phyloP scores from a whole-genome alignment of 2,113 vertebrate species.

The Poeciliopsis prolifica region DNA sequence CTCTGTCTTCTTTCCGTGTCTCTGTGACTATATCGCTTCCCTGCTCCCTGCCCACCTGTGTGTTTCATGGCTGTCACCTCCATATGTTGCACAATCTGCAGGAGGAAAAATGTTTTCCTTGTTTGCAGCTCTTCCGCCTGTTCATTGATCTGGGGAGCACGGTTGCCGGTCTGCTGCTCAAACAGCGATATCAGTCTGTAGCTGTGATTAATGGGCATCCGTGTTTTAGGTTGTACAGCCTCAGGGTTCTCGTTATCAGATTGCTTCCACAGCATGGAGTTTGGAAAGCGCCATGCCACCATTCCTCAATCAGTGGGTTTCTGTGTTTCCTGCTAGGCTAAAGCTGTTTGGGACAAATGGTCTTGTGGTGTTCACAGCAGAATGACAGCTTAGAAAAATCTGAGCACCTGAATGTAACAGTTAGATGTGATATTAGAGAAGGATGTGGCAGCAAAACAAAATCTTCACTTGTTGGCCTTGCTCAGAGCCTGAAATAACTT shows the following conservation, averaged over 20 bases:
- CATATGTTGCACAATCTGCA: conserved; percentile 60
- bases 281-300: conserved; percentile 39
- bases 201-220: conserved; percentile 55
- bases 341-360: conserved; percentile 77
- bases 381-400: conserved; percentile 27
- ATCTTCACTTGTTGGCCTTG: not conserved
- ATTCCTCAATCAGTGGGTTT: conserved; percentile 58
- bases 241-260: conserved; percentile 39
- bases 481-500: not conserved
- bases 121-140: conserved; percentile 46
- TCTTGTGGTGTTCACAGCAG: conserved; percentile 50
- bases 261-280: conserved; percentile 59
- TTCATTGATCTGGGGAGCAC: conserved; percentile 45
- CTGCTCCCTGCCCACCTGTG: conserved; percentile 39
- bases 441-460: not conserved
- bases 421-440: conserved; percentile 12
- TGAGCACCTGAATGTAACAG: conserved; percentile 11
- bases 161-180: conserved; percentile 31
- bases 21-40: conserved; percentile 19
- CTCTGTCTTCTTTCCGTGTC: conserved; percentile 43
- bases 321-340: conserved; percentile 63
- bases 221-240: conserved; percentile 31
- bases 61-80: conserved; percentile 66
- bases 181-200: conserved; percentile 31
- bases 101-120: conserved; percentile 37